A percentile compares a stretch with the other conserved stretches of the same genome.
Evolutionary conservation across 2,888 invertebrate species (phyloP).

Genomic region (Scelioninae gen. 1): DNA sequence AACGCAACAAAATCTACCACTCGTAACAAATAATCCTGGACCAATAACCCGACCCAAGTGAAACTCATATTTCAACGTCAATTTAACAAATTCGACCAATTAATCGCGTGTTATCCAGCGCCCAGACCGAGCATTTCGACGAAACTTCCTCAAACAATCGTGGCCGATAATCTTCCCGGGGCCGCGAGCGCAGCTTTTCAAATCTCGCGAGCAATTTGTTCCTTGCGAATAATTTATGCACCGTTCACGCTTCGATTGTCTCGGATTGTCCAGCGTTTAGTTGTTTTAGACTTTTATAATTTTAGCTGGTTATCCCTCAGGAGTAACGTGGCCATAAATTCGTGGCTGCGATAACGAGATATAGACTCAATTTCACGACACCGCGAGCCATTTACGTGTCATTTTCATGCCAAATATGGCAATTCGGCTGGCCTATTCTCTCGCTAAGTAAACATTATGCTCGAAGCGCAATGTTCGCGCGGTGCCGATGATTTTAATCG

Average conservation of each 20-base stretch:
- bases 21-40: too few relatives aligned
- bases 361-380: slow-evolving; percentile 32
- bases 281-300: slow-evolving; percentile 33
- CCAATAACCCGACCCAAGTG: slow-evolving; percentile 18
- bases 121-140: slow-evolving; percentile 20
- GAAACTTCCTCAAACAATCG: slow-evolving; percentile 43
- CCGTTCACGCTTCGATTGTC: slow-evolving; percentile 60
- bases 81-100: slow-evolving; percentile 53
- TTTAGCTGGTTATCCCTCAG: slow-evolving; percentile 21
- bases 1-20: too few relatives aligned
- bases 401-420: slow-evolving; percentile 45
- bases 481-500: slow-evolving; percentile 57
- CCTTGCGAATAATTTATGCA: slow-evolving; percentile 50
- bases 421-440: slow-evolving; percentile 15
- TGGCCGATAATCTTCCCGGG: slow-evolving; percentile 43
- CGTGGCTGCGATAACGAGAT: slow-evolving; percentile 27
- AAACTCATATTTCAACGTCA: slow-evolving; percentile 47
- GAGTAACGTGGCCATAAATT: slow-evolving; percentile 33
- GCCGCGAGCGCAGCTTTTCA: slow-evolving; percentile 9
- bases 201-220: slow-evolving; percentile 60
- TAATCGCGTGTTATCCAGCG: slow-evolving; percentile 38
- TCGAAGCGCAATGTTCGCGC: slow-evolving; percentile 50
- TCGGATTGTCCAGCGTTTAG: slow-evolving; percentile 38
- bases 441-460: slow-evolving; percentile 47
- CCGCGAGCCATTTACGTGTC: slow-evolving; percentile 50